phyloP scores from a whole-genome alignment of 2,113 vertebrate genomes.

The Gnathonemus echidnorhynchus region DNA sequence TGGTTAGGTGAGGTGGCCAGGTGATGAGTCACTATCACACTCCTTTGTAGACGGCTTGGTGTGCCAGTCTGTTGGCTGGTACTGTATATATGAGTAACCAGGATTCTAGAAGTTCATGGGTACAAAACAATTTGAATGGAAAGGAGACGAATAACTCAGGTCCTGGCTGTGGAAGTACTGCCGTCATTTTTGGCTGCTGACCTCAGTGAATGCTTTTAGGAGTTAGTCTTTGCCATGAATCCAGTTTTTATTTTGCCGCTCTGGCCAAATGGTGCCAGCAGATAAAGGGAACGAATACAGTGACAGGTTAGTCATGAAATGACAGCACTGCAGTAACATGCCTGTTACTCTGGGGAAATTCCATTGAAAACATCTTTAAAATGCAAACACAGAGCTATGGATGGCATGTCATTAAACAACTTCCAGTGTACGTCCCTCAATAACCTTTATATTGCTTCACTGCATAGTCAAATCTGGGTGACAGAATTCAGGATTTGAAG shows the following conservation, averaged over 20 bases:
- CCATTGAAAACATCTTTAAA: not conserved
- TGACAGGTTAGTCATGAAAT: not conserved
- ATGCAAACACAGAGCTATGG: not conserved
- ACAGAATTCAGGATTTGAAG: not conserved
- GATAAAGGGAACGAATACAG: not conserved
- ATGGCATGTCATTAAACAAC: not conserved
- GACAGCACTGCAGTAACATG: not conserved
- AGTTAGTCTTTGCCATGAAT: not conserved
- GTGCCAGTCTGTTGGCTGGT: not conserved
- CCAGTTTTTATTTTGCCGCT: not conserved
- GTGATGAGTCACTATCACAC: not conserved
- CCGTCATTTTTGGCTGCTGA: not conserved
- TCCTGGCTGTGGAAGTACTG: not conserved
- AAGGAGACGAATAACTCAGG: not conserved
- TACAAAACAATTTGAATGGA: not conserved
- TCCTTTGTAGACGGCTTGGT: not conserved
- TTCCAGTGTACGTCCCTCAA: not conserved
- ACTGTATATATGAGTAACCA: not conserved
- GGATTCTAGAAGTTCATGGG: not conserved
- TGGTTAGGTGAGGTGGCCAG: no score
- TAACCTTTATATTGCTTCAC: not conserved
- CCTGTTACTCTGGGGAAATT: not conserved
- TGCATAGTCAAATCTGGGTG: not conserved
- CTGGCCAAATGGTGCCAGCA: not conserved
- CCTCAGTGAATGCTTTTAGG: not conserved